Percentiles rank a stretch among this genome's conserved stretches.
phyloP scores from a whole-genome alignment of 2,113 vertebrate species.

The Nothobranchius furzeri region DNA sequence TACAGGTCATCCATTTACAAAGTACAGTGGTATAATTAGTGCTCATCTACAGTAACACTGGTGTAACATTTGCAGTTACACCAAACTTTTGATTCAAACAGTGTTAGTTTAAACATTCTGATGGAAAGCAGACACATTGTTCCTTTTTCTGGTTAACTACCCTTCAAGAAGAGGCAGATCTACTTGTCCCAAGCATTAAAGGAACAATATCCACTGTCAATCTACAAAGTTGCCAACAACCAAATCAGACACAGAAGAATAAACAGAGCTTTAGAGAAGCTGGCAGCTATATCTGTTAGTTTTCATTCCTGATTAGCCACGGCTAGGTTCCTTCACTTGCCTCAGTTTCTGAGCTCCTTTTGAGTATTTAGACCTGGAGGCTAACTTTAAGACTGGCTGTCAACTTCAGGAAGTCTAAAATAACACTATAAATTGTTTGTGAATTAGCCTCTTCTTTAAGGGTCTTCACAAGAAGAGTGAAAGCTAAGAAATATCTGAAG shows the following conservation, averaged over 20 bases:
- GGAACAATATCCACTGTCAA: slow-evolving; percentile 37
- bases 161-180: too few species aligned
- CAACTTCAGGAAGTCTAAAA: slow-evolving; percentile 59
- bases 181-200: slow-evolving; percentile 12
- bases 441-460: slow-evolving; percentile 29
- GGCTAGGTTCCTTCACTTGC: slow-evolving; percentile 22
- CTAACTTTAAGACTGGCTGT: slow-evolving; percentile 53
- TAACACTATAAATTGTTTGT: slow-evolving; percentile 51
- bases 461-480: slow-evolving; percentile 25
- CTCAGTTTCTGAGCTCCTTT: slow-evolving; percentile 36
- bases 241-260: not conserved
- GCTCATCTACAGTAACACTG: too few species aligned
- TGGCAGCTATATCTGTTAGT: slow-evolving; percentile 48
- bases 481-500: slow-evolving; percentile 49
- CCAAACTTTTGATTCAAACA: too few species aligned
- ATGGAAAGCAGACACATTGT: too few species aligned
- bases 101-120: too few species aligned
- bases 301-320: slow-evolving; percentile 59
- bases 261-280: slow-evolving; percentile 26
- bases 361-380: slow-evolving; percentile 40
- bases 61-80: too few species aligned
- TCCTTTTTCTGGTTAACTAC: too few species aligned
- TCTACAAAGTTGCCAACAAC: slow-evolving; percentile 14
- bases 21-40: too few species aligned
- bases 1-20: too few species aligned